Evolutionary conservation across 2,888 invertebrate genomes (phyloP), one percentile per base, ranked within the genome.

Genomic region (Drosophila demipolita): DNA sequence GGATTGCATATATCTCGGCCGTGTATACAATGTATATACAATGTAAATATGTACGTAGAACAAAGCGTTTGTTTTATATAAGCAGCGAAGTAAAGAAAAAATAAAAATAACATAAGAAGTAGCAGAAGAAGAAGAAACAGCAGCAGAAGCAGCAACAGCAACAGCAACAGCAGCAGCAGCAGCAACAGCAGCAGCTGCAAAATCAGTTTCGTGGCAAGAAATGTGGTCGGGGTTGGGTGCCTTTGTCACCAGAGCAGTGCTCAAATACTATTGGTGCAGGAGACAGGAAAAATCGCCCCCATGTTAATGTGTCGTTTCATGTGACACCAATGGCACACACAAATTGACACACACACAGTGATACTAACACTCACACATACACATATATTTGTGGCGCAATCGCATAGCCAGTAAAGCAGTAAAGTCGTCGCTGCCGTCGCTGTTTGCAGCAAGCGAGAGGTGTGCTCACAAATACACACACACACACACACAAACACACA

Each of bases 181-280:
- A 42, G 11, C 7, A 59, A 32, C 11, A 61, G 45, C 23, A 55
- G 66, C 26, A 62, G 52, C n/a, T 60, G 63, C 38, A 50, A 23
- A 12, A 60, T 54, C 68, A 57, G 38, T 60, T 61, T 60, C 73
- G 62, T 54, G 55, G 38, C 42, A 33, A 12, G 33, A 35, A 33
- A 32, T 59, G 48, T 36, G 53, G 33, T 64, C 52, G 66, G 57
- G 62, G 68, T 83, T 74, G 81, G 78, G 66, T 78, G 81, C 73
- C 85, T 80, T 90, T 89, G 89, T 89, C 89, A 87, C 90, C 91
- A 90, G 71, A 66, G 75, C 71, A 70, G 73, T 75, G 86, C 90
- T 83, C 85, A 73, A 89, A 82, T 90, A 82, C 89, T 78, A 90
- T 91, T 90, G 89, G 91, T 90, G 89, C 90, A 87, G 83, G 86